Evolutionary conservation across 1,140 invertebrate genomes (phyloP).

Genomic region (Achroia grisella): DNA sequence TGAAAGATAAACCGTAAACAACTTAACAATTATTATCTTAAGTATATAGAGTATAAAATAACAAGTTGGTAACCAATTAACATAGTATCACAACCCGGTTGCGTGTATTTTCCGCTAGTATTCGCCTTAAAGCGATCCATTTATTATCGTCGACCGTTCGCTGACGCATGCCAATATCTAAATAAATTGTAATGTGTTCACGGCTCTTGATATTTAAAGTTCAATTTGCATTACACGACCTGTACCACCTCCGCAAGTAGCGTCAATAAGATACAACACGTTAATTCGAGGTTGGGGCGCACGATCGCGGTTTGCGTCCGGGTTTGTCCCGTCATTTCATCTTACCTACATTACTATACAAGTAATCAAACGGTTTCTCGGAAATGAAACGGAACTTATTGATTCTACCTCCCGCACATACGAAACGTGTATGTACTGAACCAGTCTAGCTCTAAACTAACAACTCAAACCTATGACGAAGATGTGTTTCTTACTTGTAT

Average conservation of each 20-base stretch:
- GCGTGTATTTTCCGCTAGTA: conserved; percentile 69
- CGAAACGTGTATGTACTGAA: neutral
- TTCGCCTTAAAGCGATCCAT: conserved; percentile 63
- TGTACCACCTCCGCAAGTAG: conserved; percentile 58
- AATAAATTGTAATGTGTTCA: conserved; percentile 30
- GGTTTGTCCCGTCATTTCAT: conserved; percentile 47
- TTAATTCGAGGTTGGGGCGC: conserved; percentile 58
- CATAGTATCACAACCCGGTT: conserved; percentile 59
- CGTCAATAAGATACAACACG: conserved; percentile 68
- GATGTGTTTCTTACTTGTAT: conserved; percentile 34
- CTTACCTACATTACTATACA: conserved; percentile 17
- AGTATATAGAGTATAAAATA: conserved; percentile 35
- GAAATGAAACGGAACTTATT: conserved; percentile 17
- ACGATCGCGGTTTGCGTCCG: conserved; percentile 57
- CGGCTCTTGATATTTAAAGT: conserved; percentile 30
- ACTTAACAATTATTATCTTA: conserved; percentile 17
- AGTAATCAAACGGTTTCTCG: conserved; percentile 17
- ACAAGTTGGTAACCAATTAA: conserved; percentile 57
- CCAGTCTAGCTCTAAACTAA: conserved; percentile 3
- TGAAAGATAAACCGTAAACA: conserved; percentile 19
- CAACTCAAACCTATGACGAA: conserved; percentile 29
- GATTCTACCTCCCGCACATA: conserved; percentile 3
- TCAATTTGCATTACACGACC: conserved; percentile 36
- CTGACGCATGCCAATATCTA: conserved; percentile 42
- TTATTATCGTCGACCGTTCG: conserved; percentile 58